Percentiles rank a stretch among this genome's conserved stretches.
Evolutionary conservation across 2,888 invertebrate genomes (phyloP).

Genomic region (Drosophila neotestacea): DNA sequence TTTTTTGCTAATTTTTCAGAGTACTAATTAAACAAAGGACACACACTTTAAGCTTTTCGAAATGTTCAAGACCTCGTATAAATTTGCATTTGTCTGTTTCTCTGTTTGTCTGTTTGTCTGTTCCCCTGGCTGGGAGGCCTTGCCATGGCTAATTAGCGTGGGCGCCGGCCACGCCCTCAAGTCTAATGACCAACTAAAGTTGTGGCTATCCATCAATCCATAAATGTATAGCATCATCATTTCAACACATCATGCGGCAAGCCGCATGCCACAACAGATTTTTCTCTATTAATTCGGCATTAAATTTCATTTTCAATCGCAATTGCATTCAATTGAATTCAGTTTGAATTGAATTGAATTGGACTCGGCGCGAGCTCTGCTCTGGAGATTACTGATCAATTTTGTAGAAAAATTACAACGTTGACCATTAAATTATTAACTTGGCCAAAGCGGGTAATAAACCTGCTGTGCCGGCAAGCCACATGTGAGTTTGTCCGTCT

Average conservation of each 20-base stretch:
- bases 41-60: conserved; percentile 58
- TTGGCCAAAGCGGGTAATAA: conserved; percentile 61
- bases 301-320: conserved; percentile 71
- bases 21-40: conserved; percentile 78
- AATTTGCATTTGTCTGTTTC: conserved; percentile 61
- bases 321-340: conserved; percentile 65
- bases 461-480: conserved; percentile 64
- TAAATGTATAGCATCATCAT: conserved; percentile 36
- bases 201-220: conserved; percentile 36
- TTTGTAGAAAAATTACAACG: conserved; percentile 70
- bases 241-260: conserved; percentile 48
- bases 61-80: conserved; percentile 60
- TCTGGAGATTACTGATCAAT: conserved; percentile 63
- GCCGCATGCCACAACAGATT: conserved; percentile 67
- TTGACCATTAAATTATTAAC: conserved; percentile 78
- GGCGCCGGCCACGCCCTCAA: conserved; percentile 53
- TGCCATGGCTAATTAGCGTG: conserved; percentile 61
- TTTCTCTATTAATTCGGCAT: conserved; percentile 71
- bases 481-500: conserved; percentile 31
- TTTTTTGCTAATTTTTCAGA: conserved; percentile 65
- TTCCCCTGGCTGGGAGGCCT: not conserved
- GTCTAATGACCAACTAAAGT: conserved; percentile 27
- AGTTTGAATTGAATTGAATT: conserved; percentile 58
- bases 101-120: not conserved
- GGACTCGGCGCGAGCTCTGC: conserved; percentile 41